Percentiles rank a stretch among this genome's conserved stretches.
phyloP scores from a whole-genome alignment of 1,140 invertebrate species.

The Halyomorpha halys region DNA sequence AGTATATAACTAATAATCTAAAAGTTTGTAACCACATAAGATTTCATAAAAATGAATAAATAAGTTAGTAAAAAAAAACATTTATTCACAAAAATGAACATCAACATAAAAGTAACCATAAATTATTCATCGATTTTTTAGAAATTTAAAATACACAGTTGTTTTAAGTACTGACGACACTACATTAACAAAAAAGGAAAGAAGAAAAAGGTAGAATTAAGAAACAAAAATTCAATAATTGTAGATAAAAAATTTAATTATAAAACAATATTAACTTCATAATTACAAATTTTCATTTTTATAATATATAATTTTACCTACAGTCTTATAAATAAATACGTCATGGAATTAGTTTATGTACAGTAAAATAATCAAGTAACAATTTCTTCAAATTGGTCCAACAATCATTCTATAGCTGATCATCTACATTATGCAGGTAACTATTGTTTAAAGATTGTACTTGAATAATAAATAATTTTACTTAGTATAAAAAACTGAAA shows the following conservation, averaged over 20 bases:
- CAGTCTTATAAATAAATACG: slow-evolving; percentile 18
- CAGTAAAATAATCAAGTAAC: slow-evolving; percentile 4
- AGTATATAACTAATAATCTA: too few species aligned
- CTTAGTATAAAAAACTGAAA: neutral
- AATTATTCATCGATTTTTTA: too few species aligned
- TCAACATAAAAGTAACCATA: too few species aligned
- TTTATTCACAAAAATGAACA: too few species aligned
- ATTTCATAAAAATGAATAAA: too few species aligned
- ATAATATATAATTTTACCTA: slow-evolving; percentile 14
- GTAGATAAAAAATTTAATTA: slow-evolving; percentile 13
- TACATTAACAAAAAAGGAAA: too few species aligned
- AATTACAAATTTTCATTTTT: neutral
- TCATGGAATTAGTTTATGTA: slow-evolving; percentile 13
- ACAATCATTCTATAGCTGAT: slow-evolving; percentile 3
- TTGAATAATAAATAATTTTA: slow-evolving; percentile 17
- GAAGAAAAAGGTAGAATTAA: too few species aligned
- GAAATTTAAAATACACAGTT: too few species aligned
- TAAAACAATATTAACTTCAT: slow-evolving; percentile 11
- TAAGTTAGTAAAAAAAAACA: too few species aligned
- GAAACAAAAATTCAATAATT: neutral
- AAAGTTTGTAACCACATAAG: too few species aligned
- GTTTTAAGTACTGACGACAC: too few species aligned
- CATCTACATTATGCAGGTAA: slow-evolving; percentile 10
- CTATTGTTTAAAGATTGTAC: slow-evolving; percentile 18
- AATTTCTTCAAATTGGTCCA: slow-evolving; percentile 11